Evolutionary conservation across 2,113 vertebrate species (phyloP).

Genomic region (Bettongia penicillata): DNA sequence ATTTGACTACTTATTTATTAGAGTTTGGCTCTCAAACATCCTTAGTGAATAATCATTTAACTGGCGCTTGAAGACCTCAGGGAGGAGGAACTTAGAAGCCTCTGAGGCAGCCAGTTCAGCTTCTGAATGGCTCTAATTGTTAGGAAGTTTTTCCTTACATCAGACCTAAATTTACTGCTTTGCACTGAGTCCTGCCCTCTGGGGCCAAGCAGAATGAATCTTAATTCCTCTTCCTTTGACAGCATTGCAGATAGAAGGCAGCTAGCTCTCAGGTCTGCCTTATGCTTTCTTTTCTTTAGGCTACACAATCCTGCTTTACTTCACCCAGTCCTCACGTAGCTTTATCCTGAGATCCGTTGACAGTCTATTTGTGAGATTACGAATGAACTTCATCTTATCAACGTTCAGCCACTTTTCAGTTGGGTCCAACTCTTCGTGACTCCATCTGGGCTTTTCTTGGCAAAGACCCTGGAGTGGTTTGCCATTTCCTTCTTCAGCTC

Average conservation of each 20-base stretch:
- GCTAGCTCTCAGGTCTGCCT: neutral
- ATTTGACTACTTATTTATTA: neutral
- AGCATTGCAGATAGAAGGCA: neutral
- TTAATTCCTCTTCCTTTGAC: neutral
- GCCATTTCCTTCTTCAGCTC: neutral
- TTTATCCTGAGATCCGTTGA: neutral
- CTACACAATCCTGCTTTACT: neutral
- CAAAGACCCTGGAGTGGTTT: neutral
- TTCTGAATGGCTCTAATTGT: neutral
- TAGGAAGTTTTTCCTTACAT: neutral
- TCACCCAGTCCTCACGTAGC: neutral
- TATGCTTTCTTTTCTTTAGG: neutral
- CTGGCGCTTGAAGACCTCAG: neutral
- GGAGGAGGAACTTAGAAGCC: neutral
- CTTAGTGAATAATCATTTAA: neutral
- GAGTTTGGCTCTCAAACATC: neutral
- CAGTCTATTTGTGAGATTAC: neutral
- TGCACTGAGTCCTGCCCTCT: neutral
- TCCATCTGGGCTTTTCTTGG: neutral
- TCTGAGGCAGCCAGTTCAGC: neutral
- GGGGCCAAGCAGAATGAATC: neutral
- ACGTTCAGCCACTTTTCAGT: neutral
- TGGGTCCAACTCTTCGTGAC: neutral
- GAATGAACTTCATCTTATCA: neutral
- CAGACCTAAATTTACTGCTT: neutral